Evolutionary conservation across 2,888 invertebrate species (phyloP), one percentile per base, ranked within the genome.

Genomic region (Branchipolynoe longqiensis): DNA sequence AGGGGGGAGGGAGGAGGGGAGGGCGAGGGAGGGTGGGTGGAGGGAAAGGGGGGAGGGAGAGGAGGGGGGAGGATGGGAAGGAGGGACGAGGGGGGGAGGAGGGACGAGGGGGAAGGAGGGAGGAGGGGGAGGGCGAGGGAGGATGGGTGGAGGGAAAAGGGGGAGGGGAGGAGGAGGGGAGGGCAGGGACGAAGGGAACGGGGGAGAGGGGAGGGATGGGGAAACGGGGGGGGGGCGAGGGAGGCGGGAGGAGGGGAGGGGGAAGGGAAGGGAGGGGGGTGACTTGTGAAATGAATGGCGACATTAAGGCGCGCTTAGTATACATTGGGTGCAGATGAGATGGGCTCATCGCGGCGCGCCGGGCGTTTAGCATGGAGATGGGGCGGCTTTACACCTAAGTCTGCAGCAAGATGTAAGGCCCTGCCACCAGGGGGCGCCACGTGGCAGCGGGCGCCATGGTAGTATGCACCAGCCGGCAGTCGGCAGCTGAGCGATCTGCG

Each of bases 311-410:
- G 69, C 36, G 1, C 69, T 69, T 69, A 69, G 69, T 69, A 69
- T 69, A 69, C 69, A 69, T 69, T 69, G 69, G n/a, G n/a, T 38
- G 36, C 69, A 33, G 36, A 69, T 69, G 69, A 69, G 38, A 69
- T 69, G 36, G 69, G 69, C 69, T 69, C 69, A 69, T 69, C 69
- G n/a, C n/a, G n/a, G 3, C 36, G 14, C 22, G 36, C 69, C 18
- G 38, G 69, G 38, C 69, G 69, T 69, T 69, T 69, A 69, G 38
- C 36, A 69, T 69, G 69, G 69, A 69, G 69, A 69, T 69, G 38
- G 69, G 38, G 33, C 14, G 38, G 69, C 69, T 69, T 69, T 36
- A 14, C 36, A 38, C 69, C 69, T 36, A 69, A 69, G 69, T 38
- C 69, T n/a, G 25, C 18, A 38, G 36, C 69, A 69, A 69, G 69